Base-by-base conservation (phyloP, 64 coral and sea anemone genomes). In the Actinia equina region DNA sequence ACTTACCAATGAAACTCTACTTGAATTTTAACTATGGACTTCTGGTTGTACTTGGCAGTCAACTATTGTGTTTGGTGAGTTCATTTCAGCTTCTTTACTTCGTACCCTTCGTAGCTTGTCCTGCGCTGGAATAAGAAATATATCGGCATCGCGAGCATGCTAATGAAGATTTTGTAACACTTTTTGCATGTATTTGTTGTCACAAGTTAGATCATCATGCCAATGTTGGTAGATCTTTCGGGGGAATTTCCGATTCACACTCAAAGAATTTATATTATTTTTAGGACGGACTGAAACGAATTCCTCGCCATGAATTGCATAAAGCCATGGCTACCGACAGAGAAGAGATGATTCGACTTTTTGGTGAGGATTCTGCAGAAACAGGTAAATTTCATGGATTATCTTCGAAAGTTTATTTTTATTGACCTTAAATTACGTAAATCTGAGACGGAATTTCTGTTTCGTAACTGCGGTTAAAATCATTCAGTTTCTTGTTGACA, bases 281-380 rank as follows among this genome's bases (percentile, higher is more conserved):
- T 10, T 3, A 74, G 69, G 69, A 26, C 25, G 69, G 69, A 30
- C n/a, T 74, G 62, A 65, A 79, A 81, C 13, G 43, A 17, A 81
- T 81, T 81, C 78, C 78, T 17, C 78, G 42, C 49, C 78, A 81
- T 81, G 43, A 81, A 81, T 52, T 81, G 6, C 78, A 81, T 52
- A 81, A 44, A 44, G 78, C 43, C 78, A 81, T 81, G 49, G 45
- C 43, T 44, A 81, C 78, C 6, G 78, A 81, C 2, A 81, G 43
- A 49, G 44, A 81, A 6, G 78, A 81, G 17, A 49, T 81, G 78
- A 13, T 81, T 5, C 42, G 43, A 49, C 78, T 81, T 37, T 81
- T 81, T 49, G 78, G 49, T 22, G 17, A 43, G 43, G 49, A 81
- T 81, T 81, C 78, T 81, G 78, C 78, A 81, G 44, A 81, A 49